These are phyloP conservation scores for Xylota segnis DNA, from an alignment of 2,888 invertebrate genomes.

Conservation along the genomic window DNA sequence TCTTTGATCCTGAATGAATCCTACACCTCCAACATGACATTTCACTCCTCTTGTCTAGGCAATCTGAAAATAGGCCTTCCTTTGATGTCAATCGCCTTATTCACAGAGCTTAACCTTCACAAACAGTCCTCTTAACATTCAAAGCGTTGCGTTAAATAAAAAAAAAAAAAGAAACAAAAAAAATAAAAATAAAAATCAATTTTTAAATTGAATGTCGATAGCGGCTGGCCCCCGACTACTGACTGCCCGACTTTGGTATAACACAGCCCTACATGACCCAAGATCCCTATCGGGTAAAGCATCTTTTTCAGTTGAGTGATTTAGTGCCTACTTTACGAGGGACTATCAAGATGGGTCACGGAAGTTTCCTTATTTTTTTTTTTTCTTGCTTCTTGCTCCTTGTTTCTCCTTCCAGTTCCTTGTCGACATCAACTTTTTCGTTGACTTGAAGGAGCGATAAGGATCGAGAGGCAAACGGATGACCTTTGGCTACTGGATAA, in stretches of 20 bases:
- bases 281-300: slow-evolving; percentile 50
- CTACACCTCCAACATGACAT: background rate
- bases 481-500: slow-evolving; percentile 48
- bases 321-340: slow-evolving; percentile 65
- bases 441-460: slow-evolving; percentile 39
- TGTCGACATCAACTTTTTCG: slow-evolving; percentile 6
- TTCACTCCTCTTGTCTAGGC: background rate
- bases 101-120: slow-evolving; percentile 7
- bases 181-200: background rate
- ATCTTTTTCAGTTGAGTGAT: slow-evolving; percentile 67
- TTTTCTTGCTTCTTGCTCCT: background rate
- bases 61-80: background rate
- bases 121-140: slow-evolving; percentile 12
- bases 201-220: slow-evolving; percentile 15
- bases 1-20: background rate
- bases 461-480: slow-evolving; percentile 38
- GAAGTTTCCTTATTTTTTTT: slow-evolving; percentile 33
- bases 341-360: slow-evolving; percentile 64
- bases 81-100: slow-evolving; percentile 12
- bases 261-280: slow-evolving; percentile 41
- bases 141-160: slow-evolving; percentile 6
- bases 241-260: background rate
- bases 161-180: background rate
- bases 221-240: background rate
- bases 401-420: background rate